Evolutionary conservation across 2,888 invertebrate species (phyloP), one percentile per base, ranked within the genome.

Genomic region (Nasonovia ribisnigri): DNA sequence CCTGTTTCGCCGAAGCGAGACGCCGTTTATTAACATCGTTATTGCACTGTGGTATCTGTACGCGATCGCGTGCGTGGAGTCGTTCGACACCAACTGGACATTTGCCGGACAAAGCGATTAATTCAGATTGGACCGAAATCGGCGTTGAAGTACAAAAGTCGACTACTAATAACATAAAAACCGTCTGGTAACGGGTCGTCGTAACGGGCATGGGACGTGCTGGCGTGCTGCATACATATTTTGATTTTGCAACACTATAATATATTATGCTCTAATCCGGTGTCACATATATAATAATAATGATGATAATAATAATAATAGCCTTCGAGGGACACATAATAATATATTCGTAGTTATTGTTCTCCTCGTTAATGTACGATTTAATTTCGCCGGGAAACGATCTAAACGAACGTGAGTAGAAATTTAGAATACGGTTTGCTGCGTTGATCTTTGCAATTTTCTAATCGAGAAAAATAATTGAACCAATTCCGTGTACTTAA

Each of bases 391-490:
- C 88, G 24, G n/a, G 88, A 51, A 24, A 51, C 88, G 51, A 36
- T 36, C 51, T 88, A 88, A 24, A 88, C 11, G 51, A 0, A 36
- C 24, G 77, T 77, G 77, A 77, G 77, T 36, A 8, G 77, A 46
- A 46, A 46, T 46, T 46, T 46, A 46, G 46, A 77, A 77, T 77
- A 77, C 36, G 77, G 77, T 26, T 36, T 77, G 36, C 36, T 36
- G 36, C 77, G 77, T 77, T 77, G 77, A 77, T 77, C 77, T 77
- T 42, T 20, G 77, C 77, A 77, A 77, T 77, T 77, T 77, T 77
- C 77, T 36, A 77, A 77, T 77, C 77, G 77, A 77, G 77, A 36
- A 77, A 77, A 77, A 77, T 36, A 77, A 77, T 77, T 77, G 77
- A 36, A 77, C 77, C 77, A 77, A 36, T 77, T 77, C 77, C 36